phyloP scores from a whole-genome alignment of 1,140 invertebrate genomes.

The Ericerus pela region DNA sequence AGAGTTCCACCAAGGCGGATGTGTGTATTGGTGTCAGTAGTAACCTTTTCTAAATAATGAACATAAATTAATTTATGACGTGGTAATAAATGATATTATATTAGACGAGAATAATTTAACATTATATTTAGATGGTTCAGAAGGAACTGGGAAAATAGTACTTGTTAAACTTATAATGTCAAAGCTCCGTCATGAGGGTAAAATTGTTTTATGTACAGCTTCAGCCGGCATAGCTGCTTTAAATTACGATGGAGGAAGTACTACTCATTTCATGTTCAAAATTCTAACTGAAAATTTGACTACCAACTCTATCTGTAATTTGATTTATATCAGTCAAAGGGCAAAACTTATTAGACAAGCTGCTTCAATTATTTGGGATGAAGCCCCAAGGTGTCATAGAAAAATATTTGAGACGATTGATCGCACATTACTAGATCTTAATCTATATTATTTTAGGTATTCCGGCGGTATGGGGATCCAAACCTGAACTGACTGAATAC shows the following conservation, averaged over 20 bases:
- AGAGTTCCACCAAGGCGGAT: too few species aligned
- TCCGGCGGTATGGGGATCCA: too few species aligned
- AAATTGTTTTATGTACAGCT: slow-evolving; percentile 20
- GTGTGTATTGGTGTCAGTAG: too few species aligned
- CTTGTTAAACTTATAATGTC: slow-evolving; percentile 19
- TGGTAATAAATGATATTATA: not conserved
- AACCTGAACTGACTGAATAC: too few species aligned
- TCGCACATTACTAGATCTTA: slow-evolving; percentile 20
- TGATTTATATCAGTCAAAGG: slow-evolving; percentile 2
- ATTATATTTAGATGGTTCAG: slow-evolving; percentile 22
- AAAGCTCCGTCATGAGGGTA: slow-evolving; percentile 14
- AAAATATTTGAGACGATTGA: slow-evolving; percentile 22
- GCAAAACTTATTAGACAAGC: slow-evolving; percentile 17
- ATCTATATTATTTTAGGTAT: too few species aligned
- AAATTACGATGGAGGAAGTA: slow-evolving; percentile 16
- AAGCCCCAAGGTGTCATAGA: slow-evolving; percentile 25
- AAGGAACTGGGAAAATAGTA: slow-evolving; percentile 23
- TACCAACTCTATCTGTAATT: slow-evolving; percentile 16
- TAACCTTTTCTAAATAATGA: slow-evolving; percentile 12
- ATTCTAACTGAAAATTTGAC: slow-evolving; percentile 16
- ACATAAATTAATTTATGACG: slow-evolving; percentile 12
- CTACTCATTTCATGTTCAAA: slow-evolving; percentile 15
- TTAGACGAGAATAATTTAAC: not conserved
- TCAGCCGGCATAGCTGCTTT: slow-evolving; percentile 23
- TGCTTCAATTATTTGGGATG: slow-evolving; percentile 26